Conservation (phyloP, 1,140 invertebrate genomes). For the Brevipalpus yothersi region DNA sequence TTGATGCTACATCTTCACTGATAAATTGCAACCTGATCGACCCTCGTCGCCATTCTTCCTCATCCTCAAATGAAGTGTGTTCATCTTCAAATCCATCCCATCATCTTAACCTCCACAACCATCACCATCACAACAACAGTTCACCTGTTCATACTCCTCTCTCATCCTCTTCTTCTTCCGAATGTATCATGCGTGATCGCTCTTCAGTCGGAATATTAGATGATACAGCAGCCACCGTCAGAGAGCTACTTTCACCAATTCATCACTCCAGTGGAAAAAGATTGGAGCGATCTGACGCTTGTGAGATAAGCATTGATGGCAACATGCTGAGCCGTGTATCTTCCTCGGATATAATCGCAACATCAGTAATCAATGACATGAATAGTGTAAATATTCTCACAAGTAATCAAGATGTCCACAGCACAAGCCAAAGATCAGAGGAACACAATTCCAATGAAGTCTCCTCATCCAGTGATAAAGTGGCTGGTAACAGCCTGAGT, state of each 20-base stretch:
- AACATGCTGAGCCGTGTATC: background rate
- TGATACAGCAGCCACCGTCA: no score
- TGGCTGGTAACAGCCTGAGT: background rate
- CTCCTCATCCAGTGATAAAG: slow-evolving; percentile 8
- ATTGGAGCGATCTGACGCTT: background rate
- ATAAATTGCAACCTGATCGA: slow-evolving; percentile 2
- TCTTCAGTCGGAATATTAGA: no score
- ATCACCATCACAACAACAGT: background rate
- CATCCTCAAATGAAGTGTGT: background rate
- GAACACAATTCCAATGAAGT: slow-evolving; percentile 7
- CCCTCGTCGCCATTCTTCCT: slow-evolving; percentile 2
- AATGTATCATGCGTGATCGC: no score
- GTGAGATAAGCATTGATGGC: background rate
- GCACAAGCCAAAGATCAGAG: background rate
- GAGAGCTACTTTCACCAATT: no score
- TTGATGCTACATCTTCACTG: slow-evolving; percentile 4
- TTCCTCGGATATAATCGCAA: background rate
- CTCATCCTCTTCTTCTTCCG: no score
- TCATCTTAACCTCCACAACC: background rate
- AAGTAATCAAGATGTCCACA: slow-evolving; percentile 2
- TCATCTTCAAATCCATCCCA: background rate
- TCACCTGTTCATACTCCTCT: no score
- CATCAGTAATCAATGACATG: no score
- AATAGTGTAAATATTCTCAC: no score
- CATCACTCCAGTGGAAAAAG: background rate